These are phyloP conservation scores for Luscinia luscinia DNA, from an alignment of 2,797 vertebrate genomes.

Conservation along the genomic window DNA sequence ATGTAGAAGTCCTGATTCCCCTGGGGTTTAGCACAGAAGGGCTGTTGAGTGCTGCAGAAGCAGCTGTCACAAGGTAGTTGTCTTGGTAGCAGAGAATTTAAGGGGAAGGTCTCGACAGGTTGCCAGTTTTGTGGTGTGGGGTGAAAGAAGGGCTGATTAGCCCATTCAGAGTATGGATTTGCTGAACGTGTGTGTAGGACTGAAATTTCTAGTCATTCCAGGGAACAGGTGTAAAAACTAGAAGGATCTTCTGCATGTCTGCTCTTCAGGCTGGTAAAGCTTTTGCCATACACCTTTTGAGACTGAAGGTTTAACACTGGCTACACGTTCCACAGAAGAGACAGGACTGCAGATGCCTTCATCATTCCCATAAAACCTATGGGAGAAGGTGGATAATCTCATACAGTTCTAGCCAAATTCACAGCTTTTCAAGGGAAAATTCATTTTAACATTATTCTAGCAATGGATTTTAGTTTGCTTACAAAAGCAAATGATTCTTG, in stretches of 20 bases:
- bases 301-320: neutral
- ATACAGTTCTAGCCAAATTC: neutral
- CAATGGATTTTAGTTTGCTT: neutral
- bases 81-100: neutral
- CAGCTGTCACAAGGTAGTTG: neutral
- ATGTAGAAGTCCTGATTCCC: neutral
- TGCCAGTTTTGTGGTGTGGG: neutral
- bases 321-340: neutral
- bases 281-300: neutral
- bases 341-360: neutral
- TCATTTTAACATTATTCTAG: neutral
- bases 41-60: neutral
- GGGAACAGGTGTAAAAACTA: neutral
- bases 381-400: neutral
- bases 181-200: neutral
- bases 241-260: neutral
- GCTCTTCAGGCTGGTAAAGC: neutral
- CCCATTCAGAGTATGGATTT: fast-evolving
- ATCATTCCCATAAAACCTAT: fast-evolving
- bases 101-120: neutral
- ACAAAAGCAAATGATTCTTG: neutral
- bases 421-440: neutral
- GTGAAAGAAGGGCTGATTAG: neutral
- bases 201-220: neutral
- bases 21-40: neutral